phyloP scores from a whole-genome alignment of 2,888 invertebrate genomes.

The Mycalesis mineus region DNA sequence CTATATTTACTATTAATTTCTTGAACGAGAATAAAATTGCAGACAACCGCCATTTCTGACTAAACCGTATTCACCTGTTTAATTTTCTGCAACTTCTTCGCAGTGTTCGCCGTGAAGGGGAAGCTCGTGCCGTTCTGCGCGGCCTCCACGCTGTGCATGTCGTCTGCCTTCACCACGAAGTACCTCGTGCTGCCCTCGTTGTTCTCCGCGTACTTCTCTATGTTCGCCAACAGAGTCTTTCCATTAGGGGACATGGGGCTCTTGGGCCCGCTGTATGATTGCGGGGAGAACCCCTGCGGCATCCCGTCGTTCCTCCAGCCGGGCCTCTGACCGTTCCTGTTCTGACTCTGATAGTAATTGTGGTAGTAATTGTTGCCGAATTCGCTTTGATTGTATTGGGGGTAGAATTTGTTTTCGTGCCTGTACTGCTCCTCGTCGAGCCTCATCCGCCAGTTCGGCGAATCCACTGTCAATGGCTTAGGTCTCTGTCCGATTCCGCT shows the following conservation, averaged over 20 bases:
- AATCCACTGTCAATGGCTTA: conserved; percentile 80
- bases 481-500: conserved; percentile 87
- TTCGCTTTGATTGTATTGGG: conserved; percentile 46
- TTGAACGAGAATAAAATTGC: too few species aligned
- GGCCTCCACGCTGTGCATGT: conserved; percentile 74
- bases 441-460: conserved; percentile 63
- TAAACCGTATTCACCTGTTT: conserved; percentile 65
- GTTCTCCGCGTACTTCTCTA: conserved; percentile 56
- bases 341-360: conserved; percentile 41
- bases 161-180: conserved; percentile 81
- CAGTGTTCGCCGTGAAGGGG: conserved; percentile 80
- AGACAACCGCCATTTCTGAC: too few species aligned
- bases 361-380: conserved; percentile 46
- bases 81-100: conserved; percentile 78
- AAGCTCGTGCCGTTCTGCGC: conserved; percentile 76
- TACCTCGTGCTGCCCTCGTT: conserved; percentile 55
- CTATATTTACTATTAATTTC: too few species aligned
- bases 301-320: conserved; percentile 42
- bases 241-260: conserved; percentile 62
- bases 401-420: conserved; percentile 44
- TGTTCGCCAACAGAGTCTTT: conserved; percentile 57
- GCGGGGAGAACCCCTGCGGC: conserved; percentile 50
- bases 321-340: conserved; percentile 47
- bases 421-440: conserved; percentile 49
- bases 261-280: conserved; percentile 46